These are phyloP conservation scores for Forpus xanthops DNA, from an alignment of 2,797 vertebrate genomes.

Conservation along the genomic window DNA sequence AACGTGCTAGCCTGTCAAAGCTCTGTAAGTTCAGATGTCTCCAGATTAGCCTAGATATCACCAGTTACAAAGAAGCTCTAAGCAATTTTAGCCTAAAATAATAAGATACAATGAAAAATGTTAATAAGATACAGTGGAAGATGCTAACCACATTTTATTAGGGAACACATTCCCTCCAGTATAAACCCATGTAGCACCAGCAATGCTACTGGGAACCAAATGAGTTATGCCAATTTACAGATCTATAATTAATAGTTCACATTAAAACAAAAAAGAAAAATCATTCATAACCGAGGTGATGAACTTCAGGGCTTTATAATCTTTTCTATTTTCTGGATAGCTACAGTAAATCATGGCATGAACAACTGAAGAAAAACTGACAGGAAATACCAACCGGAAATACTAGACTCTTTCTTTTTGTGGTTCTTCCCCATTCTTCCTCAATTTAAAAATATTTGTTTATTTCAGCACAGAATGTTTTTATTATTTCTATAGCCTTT, in stretches of 20 bases:
- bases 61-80: neutral
- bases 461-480: constrained; percentile 29
- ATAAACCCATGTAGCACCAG: neutral
- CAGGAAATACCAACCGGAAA: neutral
- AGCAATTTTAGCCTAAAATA: neutral
- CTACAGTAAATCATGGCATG: neutral
- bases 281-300: neutral
- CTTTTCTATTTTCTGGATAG: neutral
- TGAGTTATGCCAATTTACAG: neutral
- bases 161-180: neutral
- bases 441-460: constrained; percentile 39
- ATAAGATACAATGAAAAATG: neutral
- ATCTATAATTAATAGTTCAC: neutral
- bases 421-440: neutral
- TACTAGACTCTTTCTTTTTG: neutral
- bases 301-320: neutral
- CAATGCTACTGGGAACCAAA: neutral
- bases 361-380: neutral
- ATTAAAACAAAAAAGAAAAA: neutral
- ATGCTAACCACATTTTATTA: neutral
- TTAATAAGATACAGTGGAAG: neutral
- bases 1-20: neutral
- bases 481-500: constrained; percentile 35
- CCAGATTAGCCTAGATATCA: neutral
- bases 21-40: neutral